phyloP scores from a whole-genome alignment of 2,888 invertebrate genomes.

The Agriopis marginaria region DNA sequence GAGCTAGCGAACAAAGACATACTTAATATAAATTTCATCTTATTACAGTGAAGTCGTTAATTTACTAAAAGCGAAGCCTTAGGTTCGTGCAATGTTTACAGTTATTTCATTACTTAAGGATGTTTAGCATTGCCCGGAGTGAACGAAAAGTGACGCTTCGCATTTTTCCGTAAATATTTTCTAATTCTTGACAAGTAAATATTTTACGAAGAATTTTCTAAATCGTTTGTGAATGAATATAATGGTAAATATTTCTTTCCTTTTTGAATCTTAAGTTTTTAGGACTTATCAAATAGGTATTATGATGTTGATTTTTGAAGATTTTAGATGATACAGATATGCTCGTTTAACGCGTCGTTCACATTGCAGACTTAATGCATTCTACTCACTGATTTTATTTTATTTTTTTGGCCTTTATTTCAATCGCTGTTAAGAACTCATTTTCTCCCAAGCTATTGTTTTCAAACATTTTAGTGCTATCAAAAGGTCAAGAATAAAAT shows the following conservation, averaged over 20 bases:
- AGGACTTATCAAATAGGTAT: background rate
- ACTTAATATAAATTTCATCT: conserved; percentile 22
- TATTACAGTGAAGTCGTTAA: conserved; percentile 29
- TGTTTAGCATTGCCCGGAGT: conserved; percentile 16
- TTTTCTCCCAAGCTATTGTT: too few species aligned
- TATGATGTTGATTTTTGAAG: background rate
- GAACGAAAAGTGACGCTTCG: conserved; percentile 16
- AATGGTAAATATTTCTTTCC: background rate
- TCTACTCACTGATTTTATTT: too few species aligned
- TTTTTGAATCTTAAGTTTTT: background rate
- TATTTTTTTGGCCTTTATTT: too few species aligned
- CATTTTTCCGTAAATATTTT: conserved; percentile 9
- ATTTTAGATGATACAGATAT: background rate
- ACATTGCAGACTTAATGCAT: too few species aligned
- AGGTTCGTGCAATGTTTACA: conserved; percentile 26
- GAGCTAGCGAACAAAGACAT: conserved; percentile 17
- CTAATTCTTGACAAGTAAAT: conserved; percentile 15
- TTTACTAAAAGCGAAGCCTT: conserved; percentile 26
- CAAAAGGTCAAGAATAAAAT: too few species aligned
- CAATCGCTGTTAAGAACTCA: too few species aligned
- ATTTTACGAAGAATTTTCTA: conserved; percentile 14
- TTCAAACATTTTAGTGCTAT: too few species aligned
- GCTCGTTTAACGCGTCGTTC: too few species aligned
- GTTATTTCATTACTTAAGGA: conserved; percentile 30
- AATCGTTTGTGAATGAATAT: background rate